phyloP scores from a whole-genome alignment of 2,888 invertebrate genomes.

The Rotaria socialis region DNA sequence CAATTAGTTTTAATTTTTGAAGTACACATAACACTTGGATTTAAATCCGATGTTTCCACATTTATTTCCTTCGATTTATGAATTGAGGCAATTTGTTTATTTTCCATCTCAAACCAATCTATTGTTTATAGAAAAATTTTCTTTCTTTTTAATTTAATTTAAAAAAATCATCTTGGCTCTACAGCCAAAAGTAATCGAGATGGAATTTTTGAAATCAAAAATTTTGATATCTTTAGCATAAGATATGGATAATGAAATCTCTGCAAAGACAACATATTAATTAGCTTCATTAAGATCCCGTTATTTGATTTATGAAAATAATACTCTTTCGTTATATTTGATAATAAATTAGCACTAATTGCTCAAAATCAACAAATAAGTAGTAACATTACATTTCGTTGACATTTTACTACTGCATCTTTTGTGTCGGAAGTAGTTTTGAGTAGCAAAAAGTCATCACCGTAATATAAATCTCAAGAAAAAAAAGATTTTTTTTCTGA shows the following conservation, averaged over 20 bases:
- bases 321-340: not conserved
- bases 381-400: constrained; percentile 71
- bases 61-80: too few relatives aligned
- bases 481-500: constrained; percentile 68
- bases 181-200: too few relatives aligned
- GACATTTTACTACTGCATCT: constrained; percentile 71
- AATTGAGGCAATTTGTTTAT: too few relatives aligned
- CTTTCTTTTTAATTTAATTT: too few relatives aligned
- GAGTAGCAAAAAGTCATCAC: constrained; percentile 90
- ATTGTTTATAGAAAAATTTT: too few relatives aligned
- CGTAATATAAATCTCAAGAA: constrained; percentile 79
- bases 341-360: constrained; percentile 32
- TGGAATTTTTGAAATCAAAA: not conserved
- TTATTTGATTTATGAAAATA: not conserved
- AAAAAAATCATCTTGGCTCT: too few relatives aligned
- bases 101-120: too few relatives aligned
- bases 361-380: constrained; percentile 63
- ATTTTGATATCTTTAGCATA: constrained; percentile 73
- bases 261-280: constrained; percentile 65
- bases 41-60: too few relatives aligned
- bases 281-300: constrained; percentile 48
- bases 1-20: too few relatives aligned
- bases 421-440: constrained; percentile 88
- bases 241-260: constrained; percentile 83
- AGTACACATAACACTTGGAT: too few relatives aligned